Percentiles rank a stretch among this genome's conserved stretches.
Evolutionary conservation across 2,797 vertebrate species (phyloP).

Genomic region (Tolypeutes matacus): DNA sequence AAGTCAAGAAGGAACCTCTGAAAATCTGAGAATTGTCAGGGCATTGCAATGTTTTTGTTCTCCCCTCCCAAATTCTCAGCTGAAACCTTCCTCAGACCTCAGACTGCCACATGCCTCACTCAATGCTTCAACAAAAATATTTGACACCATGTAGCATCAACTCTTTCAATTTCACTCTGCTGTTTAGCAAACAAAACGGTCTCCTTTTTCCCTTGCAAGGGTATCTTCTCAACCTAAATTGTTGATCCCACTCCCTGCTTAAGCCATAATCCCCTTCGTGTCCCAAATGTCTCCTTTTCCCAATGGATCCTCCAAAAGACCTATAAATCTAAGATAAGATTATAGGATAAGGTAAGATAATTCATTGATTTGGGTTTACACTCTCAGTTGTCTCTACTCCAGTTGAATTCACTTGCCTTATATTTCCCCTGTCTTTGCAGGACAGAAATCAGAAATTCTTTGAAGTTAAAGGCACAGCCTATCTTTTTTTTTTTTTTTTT

Average conservation of each 20-base stretch:
- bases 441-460: background rate
- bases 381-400: background rate
- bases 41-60: background rate
- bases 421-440: background rate
- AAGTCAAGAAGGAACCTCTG: background rate
- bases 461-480: background rate
- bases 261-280: background rate
- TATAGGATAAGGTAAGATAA: background rate
- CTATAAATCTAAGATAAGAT: background rate
- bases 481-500: background rate
- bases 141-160: background rate
- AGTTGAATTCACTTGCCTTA: conserved; percentile 33
- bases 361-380: background rate
- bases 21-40: background rate
- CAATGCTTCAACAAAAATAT: background rate
- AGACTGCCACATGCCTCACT: background rate
- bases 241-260: too few species aligned
- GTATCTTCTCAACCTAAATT: background rate
- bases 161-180: background rate
- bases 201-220: background rate
- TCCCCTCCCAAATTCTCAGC: background rate
- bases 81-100: background rate
- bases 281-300: background rate
- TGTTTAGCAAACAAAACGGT: background rate
- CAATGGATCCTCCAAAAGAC: background rate